phyloP scores from a whole-genome alignment of 2,797 vertebrate genomes.

The Staurois parvus region DNA sequence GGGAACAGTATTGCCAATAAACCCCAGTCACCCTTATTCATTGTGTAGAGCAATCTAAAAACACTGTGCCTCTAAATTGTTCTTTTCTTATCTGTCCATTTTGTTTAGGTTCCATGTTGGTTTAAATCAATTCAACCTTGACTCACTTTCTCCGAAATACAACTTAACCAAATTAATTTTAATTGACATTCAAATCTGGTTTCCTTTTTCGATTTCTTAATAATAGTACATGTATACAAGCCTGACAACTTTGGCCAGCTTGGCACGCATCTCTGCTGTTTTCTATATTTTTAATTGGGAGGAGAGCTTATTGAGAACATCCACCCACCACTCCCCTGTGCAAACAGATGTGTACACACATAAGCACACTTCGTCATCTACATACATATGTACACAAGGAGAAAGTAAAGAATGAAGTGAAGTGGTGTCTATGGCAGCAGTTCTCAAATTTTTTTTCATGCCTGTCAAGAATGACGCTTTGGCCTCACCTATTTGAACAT shows the following conservation, averaged over 20 bases:
- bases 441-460: background rate
- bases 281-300: slow-evolving; percentile 1
- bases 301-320: slow-evolving; percentile 17
- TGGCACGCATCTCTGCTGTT: background rate
- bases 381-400: background rate
- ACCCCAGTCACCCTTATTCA: too few species aligned
- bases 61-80: too few species aligned
- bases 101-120: too few species aligned
- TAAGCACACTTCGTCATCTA: background rate
- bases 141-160: background rate
- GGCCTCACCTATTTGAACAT: background rate
- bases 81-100: too few species aligned
- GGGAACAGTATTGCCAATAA: too few species aligned
- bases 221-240: background rate
- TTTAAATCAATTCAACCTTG: background rate
- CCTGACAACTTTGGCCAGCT: background rate
- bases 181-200: background rate
- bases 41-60: too few species aligned
- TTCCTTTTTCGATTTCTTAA: background rate
- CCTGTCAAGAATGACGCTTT: background rate
- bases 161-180: background rate
- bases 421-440: background rate
- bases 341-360: slow-evolving; percentile 11
- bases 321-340: slow-evolving; percentile 24
- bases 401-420: background rate